Evolutionary conservation across 2,113 vertebrate species (phyloP).

Genomic region (Tapirus terrestris): DNA sequence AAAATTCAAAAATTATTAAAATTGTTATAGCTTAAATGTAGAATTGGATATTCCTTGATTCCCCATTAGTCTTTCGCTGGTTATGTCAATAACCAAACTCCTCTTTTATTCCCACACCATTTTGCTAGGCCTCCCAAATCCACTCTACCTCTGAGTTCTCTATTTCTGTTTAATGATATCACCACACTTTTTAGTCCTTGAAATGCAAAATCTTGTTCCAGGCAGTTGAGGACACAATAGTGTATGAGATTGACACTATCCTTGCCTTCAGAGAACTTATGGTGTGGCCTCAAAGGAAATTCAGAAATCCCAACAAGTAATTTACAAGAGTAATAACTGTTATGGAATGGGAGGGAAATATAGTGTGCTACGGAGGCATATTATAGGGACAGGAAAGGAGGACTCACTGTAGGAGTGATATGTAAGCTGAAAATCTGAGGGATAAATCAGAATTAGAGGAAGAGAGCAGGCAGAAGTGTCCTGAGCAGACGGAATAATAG

Average conservation of each 20-base stretch:
- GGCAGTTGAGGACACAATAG: neutral
- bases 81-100: neutral
- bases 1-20: conserved; percentile 23
- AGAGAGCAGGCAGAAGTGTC: neutral
- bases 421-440: neutral
- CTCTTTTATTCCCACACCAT: neutral
- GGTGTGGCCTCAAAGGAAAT: neutral
- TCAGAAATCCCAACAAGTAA: neutral
- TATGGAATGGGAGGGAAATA: neutral
- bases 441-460: neutral
- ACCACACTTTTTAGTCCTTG: neutral
- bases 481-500: neutral
- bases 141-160: neutral
- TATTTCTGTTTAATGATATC: neutral
- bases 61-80: neutral
- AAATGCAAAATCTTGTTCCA: neutral
- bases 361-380: neutral
- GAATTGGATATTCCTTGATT: neutral
- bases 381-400: neutral
- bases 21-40: neutral
- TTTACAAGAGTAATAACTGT: neutral
- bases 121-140: neutral
- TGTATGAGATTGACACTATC: neutral
- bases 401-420: neutral
- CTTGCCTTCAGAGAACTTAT: neutral